Evolutionary conservation across 92 coral and sea anemone species (phyloP), one percentile per base, ranked within the genome.

Genomic region (Zoanthus solanderi): DNA sequence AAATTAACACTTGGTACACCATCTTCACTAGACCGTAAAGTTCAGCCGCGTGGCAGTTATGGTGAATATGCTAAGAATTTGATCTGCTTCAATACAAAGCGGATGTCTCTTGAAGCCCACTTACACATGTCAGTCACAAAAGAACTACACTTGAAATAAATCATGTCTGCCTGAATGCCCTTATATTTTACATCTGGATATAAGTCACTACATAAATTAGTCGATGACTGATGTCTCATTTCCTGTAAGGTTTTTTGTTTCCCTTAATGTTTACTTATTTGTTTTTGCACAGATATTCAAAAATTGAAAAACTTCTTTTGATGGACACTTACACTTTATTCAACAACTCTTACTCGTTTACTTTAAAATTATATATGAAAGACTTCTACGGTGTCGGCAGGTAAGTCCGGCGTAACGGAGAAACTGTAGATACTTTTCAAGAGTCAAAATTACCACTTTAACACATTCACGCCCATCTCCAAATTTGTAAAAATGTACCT

Each of bases 401-500:
- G 4, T 37, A 37, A 37, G 42, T 37, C 42, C 2, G 42, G 42
- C 42, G 42, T 37, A 37, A 37, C 3, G 42, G 42, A 12, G 57
- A 23, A 23, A 50, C 30, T 37, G 12, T 7, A 28, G 56, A 81
- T 16, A 47, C 71, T 45, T 66, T 45, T n/a, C 61, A 65, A 79
- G 17, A 46, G 4, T 30, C 28, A 12, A 52, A 9, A 67, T 81
- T 29, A 46, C 8, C 74, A 47, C 72, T 23, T 81, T 81, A 46
- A 7, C 74, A 47, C 72, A 47, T 81, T 81, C 73, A 67, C 85
- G 74, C 85, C 85, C 46, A 23, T 5, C 31, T 12, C 28, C 14
- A 54, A 15, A 15, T 17, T 31, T 46, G 28, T 73, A 4, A 58
- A 73, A 14, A 54, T 5, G 2, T 32, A 8, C 8, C 83, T 5